Evolutionary conservation across 2,113 vertebrate genomes (phyloP), one percentile per base, ranked within the genome.

Genomic region (Astur gentilis): DNA sequence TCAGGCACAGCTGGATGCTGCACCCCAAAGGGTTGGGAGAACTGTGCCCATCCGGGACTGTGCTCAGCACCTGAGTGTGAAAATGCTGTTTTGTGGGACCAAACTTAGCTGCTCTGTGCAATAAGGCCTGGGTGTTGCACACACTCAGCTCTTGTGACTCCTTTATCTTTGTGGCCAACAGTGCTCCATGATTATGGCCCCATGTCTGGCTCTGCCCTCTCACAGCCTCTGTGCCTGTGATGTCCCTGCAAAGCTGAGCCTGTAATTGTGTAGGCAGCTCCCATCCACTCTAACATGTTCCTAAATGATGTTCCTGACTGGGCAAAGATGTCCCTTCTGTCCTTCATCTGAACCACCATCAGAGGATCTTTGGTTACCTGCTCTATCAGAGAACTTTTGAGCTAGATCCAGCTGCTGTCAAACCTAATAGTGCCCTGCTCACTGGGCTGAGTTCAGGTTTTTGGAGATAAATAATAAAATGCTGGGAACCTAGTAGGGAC

Each of bases 1-100:
- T 26, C 2, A 0, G 55, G 34, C 44, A 42, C 9, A 38, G 36
- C 34, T 2, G 0, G 2, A 21, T 0, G 0, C n/a, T 0, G 0
- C 49, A 23, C 42, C 52, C 58, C 1, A 0, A n/a, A 44, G 64
- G 11, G 9, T 13, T 0, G 0, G 13, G 55, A 32, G 4, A 38
- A 21, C 44, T 0, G 1, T 91, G 54, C 20, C 11, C 8, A 32
- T 16, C 17, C 4, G 1, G 29, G 32, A 25, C 64, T 45, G 15
- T 47, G 47, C 73, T 82, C 9, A 16, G 52, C 9, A 7, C 42
- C 20, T 18, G n/a, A 23, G 18, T 3, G 22, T 38, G 67, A 47
- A 14, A 61, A 1, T 22, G 65, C 4, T 71, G 17, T 61, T 38
- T 65, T 64, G 44, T 54, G 66, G 73, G 34, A 79, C 34, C 61